Conservation (phyloP, 2,113 vertebrate genomes). For the Thamnaconus septentrionalis region DNA sequence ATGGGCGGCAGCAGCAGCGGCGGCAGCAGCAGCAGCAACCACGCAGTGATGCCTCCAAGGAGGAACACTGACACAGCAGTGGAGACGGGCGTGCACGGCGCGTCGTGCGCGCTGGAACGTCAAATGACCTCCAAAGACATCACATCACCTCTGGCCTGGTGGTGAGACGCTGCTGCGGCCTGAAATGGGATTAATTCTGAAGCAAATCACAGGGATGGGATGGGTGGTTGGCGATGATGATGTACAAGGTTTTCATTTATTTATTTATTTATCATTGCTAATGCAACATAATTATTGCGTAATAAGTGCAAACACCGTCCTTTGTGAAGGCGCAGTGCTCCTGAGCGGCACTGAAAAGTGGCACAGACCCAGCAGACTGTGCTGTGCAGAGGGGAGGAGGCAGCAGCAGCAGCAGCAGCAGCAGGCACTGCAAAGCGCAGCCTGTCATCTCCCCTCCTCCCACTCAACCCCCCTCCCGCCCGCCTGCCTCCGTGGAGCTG, state of each 20-base stretch:
- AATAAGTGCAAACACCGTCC: too few species aligned
- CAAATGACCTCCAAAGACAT: conserved; percentile 59
- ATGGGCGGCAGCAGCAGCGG: too few species aligned
- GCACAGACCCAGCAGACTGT: background rate
- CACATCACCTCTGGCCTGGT: conserved; percentile 15
- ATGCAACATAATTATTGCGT: background rate
- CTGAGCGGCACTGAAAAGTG: background rate
- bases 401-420: conserved; percentile 48
- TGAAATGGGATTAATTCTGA: too few species aligned
- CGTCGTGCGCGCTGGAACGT: conserved; percentile 45
- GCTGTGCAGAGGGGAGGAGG: conserved; percentile 22
- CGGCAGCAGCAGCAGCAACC: conserved; percentile 26
- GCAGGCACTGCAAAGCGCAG: conserved; percentile 45
- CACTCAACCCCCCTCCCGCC: too few species aligned
- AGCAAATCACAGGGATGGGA: too few species aligned
- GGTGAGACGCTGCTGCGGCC: background rate
- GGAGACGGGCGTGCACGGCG: too few species aligned
- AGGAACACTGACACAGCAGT: conserved; percentile 43
- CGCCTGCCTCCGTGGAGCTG: conserved; percentile 52
- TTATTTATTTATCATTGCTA: background rate
- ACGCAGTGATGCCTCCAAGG: conserved; percentile 26
- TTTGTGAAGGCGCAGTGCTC: too few species aligned
- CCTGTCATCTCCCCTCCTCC: conserved; percentile 60
- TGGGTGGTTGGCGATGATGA: background rate
- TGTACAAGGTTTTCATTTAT: background rate